These are phyloP conservation scores for Collichthys lucidus DNA, from an alignment of 2,113 vertebrate species.

Conservation along the genomic window DNA sequence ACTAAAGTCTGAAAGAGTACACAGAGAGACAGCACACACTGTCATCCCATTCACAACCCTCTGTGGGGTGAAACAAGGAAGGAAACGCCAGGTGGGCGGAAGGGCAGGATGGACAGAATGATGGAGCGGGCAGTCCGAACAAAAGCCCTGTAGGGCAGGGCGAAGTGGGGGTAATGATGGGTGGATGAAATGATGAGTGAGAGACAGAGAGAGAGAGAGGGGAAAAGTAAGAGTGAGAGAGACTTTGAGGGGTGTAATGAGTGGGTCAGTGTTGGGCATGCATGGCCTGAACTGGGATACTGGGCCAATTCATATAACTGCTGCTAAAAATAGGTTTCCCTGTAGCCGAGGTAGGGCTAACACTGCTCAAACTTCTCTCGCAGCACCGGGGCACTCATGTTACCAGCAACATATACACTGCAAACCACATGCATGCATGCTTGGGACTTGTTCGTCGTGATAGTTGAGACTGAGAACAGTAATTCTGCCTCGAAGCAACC, in stretches of 20 bases:
- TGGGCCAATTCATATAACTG: constrained; percentile 85
- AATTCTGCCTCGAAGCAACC: background rate
- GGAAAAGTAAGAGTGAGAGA: constrained; percentile 1
- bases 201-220: background rate
- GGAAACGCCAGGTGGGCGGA: constrained; percentile 75
- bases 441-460: background rate
- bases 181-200: constrained; percentile 64
- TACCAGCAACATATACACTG: constrained; percentile 43
- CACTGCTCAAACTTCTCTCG: constrained; percentile 43
- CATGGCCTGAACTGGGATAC: constrained; percentile 75
- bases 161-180: constrained; percentile 70
- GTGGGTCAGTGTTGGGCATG: constrained; percentile 70
- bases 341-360: constrained; percentile 62
- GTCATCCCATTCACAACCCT: constrained; percentile 70
- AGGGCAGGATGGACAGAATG: constrained; percentile 67
- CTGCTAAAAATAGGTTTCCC: constrained; percentile 82
- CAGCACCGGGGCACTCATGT: constrained; percentile 30
- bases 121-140: constrained; percentile 62
- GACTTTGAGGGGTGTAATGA: constrained; percentile 71
- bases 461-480: background rate
- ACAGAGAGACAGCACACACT: constrained; percentile 61
- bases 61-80: constrained; percentile 70
- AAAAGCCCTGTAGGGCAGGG: constrained; percentile 60
- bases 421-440: constrained; percentile 11
- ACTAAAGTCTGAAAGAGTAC: constrained; percentile 49